Evolutionary conservation across 2,797 vertebrate species (phyloP).

Genomic region (Trematomus bernacchii): DNA sequence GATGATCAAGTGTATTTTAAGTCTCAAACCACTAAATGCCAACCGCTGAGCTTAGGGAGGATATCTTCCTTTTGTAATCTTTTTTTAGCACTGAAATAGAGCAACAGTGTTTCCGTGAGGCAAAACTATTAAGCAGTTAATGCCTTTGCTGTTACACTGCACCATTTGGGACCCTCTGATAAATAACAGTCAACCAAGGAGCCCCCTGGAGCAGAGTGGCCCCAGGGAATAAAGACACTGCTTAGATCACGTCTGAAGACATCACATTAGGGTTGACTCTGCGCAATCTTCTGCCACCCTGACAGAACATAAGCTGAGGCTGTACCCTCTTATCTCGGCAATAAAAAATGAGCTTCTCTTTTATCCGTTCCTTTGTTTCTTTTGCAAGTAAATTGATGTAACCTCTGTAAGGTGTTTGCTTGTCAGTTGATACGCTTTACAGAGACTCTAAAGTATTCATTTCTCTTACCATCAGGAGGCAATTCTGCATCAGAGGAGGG

Average conservation of each 20-base stretch:
- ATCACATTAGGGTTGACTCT: conserved; percentile 46
- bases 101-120: conserved; percentile 26
- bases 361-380: conserved; percentile 54
- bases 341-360: conserved; percentile 51
- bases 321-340: conserved; percentile 43
- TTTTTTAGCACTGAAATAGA: conserved; percentile 32
- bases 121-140: conserved; percentile 9
- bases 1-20: conserved; percentile 21
- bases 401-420: conserved; percentile 71
- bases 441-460: conserved; percentile 65
- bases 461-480: conserved; percentile 86
- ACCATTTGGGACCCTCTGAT: conserved; percentile 55
- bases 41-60: not conserved
- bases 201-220: conserved; percentile 26
- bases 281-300: conserved; percentile 42
- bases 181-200: conserved; percentile 41
- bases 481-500: conserved; percentile 74
- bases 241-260: conserved; percentile 64
- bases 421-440: conserved; percentile 70
- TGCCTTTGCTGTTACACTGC: conserved; percentile 26
- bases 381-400: conserved; percentile 58
- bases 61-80: conserved; percentile 1
- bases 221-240: conserved; percentile 53
- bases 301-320: conserved; percentile 34
- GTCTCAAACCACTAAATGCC: conserved; percentile 29